These are phyloP conservation scores for Saimiri boliviensis DNA, from an alignment of 2,113 vertebrate species.

Conservation along the genomic window DNA sequence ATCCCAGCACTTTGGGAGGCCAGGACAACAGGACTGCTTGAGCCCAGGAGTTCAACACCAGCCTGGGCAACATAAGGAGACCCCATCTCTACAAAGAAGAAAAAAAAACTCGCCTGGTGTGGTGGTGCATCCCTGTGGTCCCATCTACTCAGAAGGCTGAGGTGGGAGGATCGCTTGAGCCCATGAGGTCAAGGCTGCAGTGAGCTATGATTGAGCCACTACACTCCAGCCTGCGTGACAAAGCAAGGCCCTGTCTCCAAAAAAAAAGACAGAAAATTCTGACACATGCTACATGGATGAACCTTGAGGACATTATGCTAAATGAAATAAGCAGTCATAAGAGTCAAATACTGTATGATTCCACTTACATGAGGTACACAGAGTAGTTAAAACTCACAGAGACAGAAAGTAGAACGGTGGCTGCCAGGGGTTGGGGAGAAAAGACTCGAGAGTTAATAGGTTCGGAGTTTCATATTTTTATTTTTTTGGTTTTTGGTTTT, in stretches of 20 bases:
- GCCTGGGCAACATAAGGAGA: background rate
- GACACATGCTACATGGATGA: background rate
- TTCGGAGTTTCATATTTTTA: background rate
- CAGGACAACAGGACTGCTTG: background rate
- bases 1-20: background rate
- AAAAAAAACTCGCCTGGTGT: background rate
- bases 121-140: background rate
- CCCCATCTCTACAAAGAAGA: background rate
- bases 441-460: background rate
- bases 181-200: background rate
- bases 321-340: background rate
- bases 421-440: background rate
- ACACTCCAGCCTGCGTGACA: background rate
- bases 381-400: background rate
- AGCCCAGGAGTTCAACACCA: background rate
- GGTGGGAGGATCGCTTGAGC: background rate
- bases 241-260: background rate
- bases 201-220: background rate
- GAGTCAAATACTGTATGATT: background rate
- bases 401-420: background rate
- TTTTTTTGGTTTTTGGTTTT: no score
- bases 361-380: background rate
- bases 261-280: background rate
- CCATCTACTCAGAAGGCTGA: background rate
- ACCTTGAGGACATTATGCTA: background rate